Conservation (phyloP, 1,140 invertebrate species). For the Leptopilina boulardi region DNA sequence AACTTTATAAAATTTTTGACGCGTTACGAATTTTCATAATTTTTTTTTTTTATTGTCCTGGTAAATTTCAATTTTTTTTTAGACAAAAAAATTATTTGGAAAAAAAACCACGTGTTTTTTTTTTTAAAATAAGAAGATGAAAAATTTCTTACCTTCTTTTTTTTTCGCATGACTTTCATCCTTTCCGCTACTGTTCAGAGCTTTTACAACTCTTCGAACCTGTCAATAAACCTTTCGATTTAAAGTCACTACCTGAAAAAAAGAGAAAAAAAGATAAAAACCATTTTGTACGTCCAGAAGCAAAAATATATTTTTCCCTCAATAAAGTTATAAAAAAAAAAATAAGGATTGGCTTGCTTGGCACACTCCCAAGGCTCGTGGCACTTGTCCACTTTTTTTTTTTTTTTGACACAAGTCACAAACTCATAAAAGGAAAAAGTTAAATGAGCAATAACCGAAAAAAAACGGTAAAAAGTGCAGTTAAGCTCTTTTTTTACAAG, state of each 20-base stretch:
- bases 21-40: too few relatives aligned
- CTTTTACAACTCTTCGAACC: slow-evolving; percentile 30
- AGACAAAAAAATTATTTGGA: too few relatives aligned
- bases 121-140: neutral
- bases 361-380: slow-evolving; percentile 19
- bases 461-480: slow-evolving; percentile 28
- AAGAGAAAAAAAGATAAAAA: slow-evolving; percentile 21
- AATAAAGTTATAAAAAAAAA: slow-evolving; percentile 21
- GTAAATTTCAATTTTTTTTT: neutral
- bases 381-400: neutral
- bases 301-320: slow-evolving; percentile 23
- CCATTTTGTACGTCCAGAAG: neutral
- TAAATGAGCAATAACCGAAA: slow-evolving; percentile 8
- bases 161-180: neutral
- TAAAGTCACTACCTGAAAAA: slow-evolving; percentile 5
- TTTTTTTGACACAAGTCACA: slow-evolving; percentile 1
- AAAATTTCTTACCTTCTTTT: neutral
- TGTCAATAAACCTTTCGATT: slow-evolving; percentile 33
- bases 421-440: slow-evolving; percentile 24
- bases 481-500: slow-evolving; percentile 29
- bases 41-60: too few relatives aligned
- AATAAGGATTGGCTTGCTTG: slow-evolving; percentile 14
- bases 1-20: too few relatives aligned
- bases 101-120: neutral
- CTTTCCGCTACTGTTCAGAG: neutral